Evolutionary conservation across 2,113 vertebrate species (phyloP).

Genomic region (Microtus pennsylvanicus): DNA sequence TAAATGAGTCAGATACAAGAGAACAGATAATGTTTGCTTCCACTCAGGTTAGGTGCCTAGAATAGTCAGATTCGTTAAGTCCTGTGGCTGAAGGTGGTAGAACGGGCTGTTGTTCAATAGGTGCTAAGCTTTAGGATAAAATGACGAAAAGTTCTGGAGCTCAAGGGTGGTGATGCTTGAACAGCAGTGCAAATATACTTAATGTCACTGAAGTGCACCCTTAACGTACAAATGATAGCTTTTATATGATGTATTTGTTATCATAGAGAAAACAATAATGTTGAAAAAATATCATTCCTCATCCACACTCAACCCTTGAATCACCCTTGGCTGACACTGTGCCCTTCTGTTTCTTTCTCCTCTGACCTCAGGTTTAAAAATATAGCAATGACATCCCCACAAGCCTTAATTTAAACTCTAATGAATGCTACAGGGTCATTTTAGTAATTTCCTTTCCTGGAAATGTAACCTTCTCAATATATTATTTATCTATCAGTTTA

Average conservation of each 20-base stretch:
- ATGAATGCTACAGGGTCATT: slow-evolving; percentile 41
- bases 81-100: neutral
- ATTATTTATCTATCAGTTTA: slow-evolving; percentile 48
- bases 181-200: neutral
- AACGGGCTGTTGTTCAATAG: neutral
- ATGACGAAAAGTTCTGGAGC: neutral
- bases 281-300: neutral
- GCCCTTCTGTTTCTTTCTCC: neutral
- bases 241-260: neutral
- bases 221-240: neutral
- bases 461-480: slow-evolving; percentile 55
- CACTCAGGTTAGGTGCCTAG: neutral
- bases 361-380: slow-evolving; percentile 52
- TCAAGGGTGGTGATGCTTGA: neutral
- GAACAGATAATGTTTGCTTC: neutral
- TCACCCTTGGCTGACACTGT: neutral
- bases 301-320: neutral
- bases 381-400: neutral
- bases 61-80: neutral
- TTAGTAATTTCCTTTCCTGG: slow-evolving; percentile 30
- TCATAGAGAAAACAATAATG: neutral
- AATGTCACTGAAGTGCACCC: neutral
- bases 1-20: neutral
- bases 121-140: neutral
- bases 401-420: slow-evolving; percentile 55